Percentiles rank a stretch among this genome's conserved stretches.
Evolutionary conservation across 2,113 vertebrate species (phyloP).

Genomic region (Aegithalos caudatus): DNA sequence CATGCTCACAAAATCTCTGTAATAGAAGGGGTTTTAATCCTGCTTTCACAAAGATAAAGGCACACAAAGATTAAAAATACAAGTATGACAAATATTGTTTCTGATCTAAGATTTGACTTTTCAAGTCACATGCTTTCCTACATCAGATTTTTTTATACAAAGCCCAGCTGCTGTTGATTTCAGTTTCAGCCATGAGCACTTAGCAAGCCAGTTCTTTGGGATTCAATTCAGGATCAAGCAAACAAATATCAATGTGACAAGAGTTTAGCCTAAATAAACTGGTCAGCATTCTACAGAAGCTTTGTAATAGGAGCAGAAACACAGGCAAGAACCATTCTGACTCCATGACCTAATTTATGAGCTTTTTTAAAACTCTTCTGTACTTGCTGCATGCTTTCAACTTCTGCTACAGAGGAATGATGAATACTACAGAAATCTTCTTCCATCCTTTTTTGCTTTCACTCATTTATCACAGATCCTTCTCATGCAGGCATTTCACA

Average conservation of each 20-base stretch:
- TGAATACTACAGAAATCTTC: background rate
- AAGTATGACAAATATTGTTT: background rate
- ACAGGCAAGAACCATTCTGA: background rate
- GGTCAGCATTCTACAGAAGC: background rate
- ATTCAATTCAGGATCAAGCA: background rate
- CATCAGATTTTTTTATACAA: background rate
- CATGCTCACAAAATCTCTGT: background rate
- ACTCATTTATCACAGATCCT: background rate
- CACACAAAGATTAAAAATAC: background rate
- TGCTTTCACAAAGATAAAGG: background rate
- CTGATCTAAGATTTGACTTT: background rate
- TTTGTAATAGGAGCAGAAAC: background rate
- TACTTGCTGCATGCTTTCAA: background rate
- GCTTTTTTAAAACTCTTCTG: background rate
- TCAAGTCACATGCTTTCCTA: background rate
- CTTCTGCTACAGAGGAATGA: background rate
- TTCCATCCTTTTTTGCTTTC: background rate
- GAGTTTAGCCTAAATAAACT: background rate
- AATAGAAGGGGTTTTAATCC: background rate
- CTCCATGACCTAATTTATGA: background rate
- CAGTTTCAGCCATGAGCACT: background rate
- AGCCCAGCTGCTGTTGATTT: background rate
- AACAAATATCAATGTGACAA: background rate
- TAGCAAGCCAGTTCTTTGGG: background rate
- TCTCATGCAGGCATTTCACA: background rate